Evolutionary conservation across 2,888 invertebrate species (phyloP).

Genomic region (Amphipyra berbera): DNA sequence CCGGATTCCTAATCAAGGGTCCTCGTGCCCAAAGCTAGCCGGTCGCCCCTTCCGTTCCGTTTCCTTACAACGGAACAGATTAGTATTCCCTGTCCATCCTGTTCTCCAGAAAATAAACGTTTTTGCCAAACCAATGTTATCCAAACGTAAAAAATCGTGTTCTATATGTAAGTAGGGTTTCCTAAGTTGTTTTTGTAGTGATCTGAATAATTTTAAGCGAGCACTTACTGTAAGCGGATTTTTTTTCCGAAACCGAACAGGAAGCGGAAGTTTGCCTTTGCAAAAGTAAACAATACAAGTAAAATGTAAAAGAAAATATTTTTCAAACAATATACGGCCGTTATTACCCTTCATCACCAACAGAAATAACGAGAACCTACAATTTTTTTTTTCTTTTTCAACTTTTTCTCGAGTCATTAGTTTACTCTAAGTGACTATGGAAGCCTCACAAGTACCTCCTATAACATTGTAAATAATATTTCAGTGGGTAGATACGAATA

Average conservation of each 20-base stretch:
- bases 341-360: no score
- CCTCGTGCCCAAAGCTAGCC: slow-evolving; percentile 14
- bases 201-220: slow-evolving; percentile 52
- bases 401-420: no score
- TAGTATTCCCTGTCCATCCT: slow-evolving; percentile 58
- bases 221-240: slow-evolving; percentile 49
- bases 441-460: no score
- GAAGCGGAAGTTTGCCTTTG: slow-evolving; percentile 16
- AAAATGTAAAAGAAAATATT: background rate
- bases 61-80: slow-evolving; percentile 41
- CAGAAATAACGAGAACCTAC: no score
- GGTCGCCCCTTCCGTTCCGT: slow-evolving; percentile 16
- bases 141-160: slow-evolving; percentile 51
- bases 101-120: slow-evolving; percentile 41
- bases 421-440: no score
- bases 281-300: slow-evolving; percentile 15
- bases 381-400: no score
- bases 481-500: no score
- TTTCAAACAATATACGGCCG: no score
- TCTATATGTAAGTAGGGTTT: slow-evolving; percentile 48
- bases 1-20: slow-evolving; percentile 28
- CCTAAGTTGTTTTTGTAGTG: slow-evolving; percentile 49
- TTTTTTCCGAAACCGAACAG: slow-evolving; percentile 7
- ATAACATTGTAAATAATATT: no score
- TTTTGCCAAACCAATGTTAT: slow-evolving; percentile 45